phyloP scores from a whole-genome alignment of 2,797 vertebrate genomes.

The Choloepus didactylus region DNA sequence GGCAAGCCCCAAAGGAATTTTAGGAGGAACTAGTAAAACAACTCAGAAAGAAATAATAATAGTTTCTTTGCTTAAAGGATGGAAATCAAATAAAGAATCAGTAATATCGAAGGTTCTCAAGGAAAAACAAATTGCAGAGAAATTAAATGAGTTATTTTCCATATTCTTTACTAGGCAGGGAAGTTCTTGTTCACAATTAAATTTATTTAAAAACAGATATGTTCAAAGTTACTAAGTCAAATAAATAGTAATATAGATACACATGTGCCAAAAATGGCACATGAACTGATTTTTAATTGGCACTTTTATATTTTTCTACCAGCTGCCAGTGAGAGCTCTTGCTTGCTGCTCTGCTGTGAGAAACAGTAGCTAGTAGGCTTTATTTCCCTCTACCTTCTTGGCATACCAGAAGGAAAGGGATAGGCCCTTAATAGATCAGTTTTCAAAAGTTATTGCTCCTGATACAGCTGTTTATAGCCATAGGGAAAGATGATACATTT shows the following conservation, averaged over 20 bases:
- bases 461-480: conserved; percentile 29
- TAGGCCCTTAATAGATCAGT: conserved; percentile 54
- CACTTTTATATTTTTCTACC: conserved; percentile 39
- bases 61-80: conserved; percentile 30
- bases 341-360: conserved; percentile 20
- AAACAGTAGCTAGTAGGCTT: conserved; percentile 50
- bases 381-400: conserved; percentile 62
- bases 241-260: neutral
- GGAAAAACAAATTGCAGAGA: neutral
- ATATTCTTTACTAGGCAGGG: neutral
- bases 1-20: neutral
- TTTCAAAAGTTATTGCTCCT: conserved; percentile 71
- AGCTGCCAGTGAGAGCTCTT: conserved; percentile 51
- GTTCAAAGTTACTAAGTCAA: neutral
- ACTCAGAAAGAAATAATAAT: conserved; percentile 7
- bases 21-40: neutral
- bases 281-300: conserved; percentile 3
- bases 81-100: neutral
- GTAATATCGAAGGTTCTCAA: neutral
- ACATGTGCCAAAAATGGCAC: conserved; percentile 15
- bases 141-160: neutral
- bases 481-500: conserved; percentile 34
- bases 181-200: neutral
- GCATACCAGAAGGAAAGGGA: conserved; percentile 59
- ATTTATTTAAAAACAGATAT: conserved; percentile 23